Evolutionary conservation across 1,140 invertebrate species (phyloP).

Genomic region (Cydia pomonella): DNA sequence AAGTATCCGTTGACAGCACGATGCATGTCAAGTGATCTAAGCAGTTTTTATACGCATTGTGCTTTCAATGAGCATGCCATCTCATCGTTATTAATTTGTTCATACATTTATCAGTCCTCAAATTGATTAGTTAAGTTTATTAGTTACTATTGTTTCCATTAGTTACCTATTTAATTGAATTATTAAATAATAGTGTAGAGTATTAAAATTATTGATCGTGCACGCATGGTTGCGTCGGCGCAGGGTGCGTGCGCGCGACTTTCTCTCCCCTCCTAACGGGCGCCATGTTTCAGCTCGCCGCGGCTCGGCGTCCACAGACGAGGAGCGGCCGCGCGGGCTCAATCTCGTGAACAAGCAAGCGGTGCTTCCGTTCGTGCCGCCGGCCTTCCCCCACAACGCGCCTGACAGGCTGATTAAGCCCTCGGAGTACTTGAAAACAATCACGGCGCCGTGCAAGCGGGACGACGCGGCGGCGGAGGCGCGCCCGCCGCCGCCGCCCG

Average conservation of each 20-base stretch:
- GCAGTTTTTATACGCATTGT: constrained; percentile 25
- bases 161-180: neutral
- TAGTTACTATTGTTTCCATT: neutral
- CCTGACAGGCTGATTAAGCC: constrained; percentile 93
- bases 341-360: constrained; percentile 91
- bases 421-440: constrained; percentile 93
- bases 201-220: constrained; percentile 42
- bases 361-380: constrained; percentile 92
- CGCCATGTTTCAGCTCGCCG: constrained; percentile 66
- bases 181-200: neutral
- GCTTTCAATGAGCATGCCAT: constrained; percentile 14
- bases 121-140: neutral
- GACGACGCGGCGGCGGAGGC: constrained; percentile 83
- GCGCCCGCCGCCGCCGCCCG: constrained; percentile 77
- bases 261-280: constrained; percentile 68
- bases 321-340: constrained; percentile 79
- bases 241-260: constrained; percentile 59
- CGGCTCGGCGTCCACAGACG: constrained; percentile 68
- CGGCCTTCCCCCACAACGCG: constrained; percentile 88
- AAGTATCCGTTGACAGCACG: neutral
- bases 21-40: neutral
- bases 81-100: constrained; percentile 13
- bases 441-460: constrained; percentile 80
- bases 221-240: constrained; percentile 39
- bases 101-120: neutral